A percentile compares a stretch with the other conserved stretches of the same genome.
phyloP scores from a whole-genome alignment of 2,888 invertebrate genomes.

The Pecten maximus region DNA sequence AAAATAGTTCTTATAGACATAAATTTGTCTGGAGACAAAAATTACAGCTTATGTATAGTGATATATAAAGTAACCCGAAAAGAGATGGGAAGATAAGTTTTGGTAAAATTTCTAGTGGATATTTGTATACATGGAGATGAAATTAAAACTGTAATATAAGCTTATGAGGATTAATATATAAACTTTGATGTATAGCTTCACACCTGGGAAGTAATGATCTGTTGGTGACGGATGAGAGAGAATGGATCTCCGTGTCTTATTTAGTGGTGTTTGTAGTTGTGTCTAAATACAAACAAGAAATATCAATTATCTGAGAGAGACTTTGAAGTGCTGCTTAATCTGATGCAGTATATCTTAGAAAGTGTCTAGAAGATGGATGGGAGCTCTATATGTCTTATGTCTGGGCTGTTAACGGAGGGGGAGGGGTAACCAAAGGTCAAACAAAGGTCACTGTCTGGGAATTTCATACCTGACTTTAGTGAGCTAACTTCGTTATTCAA shows the following conservation, averaged over 20 bases:
- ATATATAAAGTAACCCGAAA: too few relatives aligned
- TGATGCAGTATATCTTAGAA: background rate
- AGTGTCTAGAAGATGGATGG: constrained; percentile 32
- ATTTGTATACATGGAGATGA: too few relatives aligned
- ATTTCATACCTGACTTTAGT: too few relatives aligned
- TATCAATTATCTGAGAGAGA: background rate
- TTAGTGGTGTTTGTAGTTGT: background rate
- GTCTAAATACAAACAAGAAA: constrained; percentile 33
- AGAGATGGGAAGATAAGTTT: too few relatives aligned
- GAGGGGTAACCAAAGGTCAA: background rate
- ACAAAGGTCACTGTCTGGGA: background rate
- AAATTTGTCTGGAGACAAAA: too few relatives aligned
- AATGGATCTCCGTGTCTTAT: background rate
- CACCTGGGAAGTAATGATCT: background rate
- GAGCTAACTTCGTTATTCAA: too few relatives aligned
- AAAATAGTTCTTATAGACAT: too few relatives aligned
- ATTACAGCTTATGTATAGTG: too few relatives aligned
- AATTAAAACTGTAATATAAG: too few relatives aligned
- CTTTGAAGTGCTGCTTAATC: constrained; percentile 31
- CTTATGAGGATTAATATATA: too few relatives aligned
- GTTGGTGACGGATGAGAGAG: background rate
- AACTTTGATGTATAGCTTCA: background rate
- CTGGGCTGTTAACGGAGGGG: background rate
- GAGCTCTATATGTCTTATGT: background rate
- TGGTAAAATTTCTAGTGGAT: too few relatives aligned